Conservation (phyloP, 2,113 vertebrate genomes). For the Taurulus bubalis region DNA sequence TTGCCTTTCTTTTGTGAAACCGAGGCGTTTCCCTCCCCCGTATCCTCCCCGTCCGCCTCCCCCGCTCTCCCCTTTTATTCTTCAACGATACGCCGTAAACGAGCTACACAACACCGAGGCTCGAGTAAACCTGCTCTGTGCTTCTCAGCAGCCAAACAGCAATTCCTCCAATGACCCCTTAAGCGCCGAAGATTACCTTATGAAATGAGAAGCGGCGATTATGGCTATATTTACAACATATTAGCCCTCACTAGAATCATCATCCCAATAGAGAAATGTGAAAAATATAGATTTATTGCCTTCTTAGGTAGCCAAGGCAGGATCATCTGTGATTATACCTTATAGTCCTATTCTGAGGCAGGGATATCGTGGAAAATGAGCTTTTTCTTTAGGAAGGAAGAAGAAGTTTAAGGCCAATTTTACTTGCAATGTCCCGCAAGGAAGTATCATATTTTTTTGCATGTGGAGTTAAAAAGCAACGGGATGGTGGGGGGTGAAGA, state of each 20-base stretch:
- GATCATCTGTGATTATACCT: conserved; percentile 80
- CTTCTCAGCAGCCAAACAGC: conserved; percentile 44
- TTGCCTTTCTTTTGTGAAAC: background rate
- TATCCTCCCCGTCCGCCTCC: background rate
- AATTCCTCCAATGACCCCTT: conserved; percentile 63
- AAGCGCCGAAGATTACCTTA: conserved; percentile 66
- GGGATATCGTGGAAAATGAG: conserved; percentile 54
- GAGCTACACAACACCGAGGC: conserved; percentile 47
- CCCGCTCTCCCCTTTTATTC: background rate
- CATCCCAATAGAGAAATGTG: conserved; percentile 61
- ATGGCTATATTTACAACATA: conserved; percentile 66
- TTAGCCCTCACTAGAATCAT: conserved; percentile 55
- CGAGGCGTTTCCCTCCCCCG: background rate
- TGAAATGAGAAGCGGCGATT: conserved; percentile 64
- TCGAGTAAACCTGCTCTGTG: conserved; percentile 57
- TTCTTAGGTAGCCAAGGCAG: conserved; percentile 67
- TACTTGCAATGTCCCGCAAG: conserved; percentile 48
- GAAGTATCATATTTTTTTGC: conserved; percentile 35
- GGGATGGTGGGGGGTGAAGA: conserved; percentile 15
- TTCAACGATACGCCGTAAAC: conserved; percentile 31
- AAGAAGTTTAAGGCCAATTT: conserved; percentile 52
- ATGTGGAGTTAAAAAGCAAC: conserved; percentile 41
- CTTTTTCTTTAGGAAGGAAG: conserved; percentile 33
- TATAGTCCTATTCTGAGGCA: conserved; percentile 68
- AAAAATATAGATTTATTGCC: conserved; percentile 76